Conservation (phyloP, 64 coral and sea anemone species). For the Pocillopora damicornis region DNA sequence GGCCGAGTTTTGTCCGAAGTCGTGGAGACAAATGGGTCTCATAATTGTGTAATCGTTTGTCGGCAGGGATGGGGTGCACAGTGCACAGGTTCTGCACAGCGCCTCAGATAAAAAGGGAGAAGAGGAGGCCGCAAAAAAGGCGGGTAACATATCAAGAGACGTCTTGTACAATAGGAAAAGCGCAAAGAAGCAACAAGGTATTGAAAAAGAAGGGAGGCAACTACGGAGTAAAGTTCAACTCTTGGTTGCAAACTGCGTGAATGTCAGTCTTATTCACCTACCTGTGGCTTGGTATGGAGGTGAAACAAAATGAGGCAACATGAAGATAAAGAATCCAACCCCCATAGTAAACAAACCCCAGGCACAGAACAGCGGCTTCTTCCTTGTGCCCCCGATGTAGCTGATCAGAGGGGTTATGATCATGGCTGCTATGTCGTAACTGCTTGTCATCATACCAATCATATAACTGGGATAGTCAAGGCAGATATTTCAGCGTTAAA, state of each 20-base stretch:
- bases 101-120: too few species aligned
- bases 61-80: too few species aligned
- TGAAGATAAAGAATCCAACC: constrained; percentile 57
- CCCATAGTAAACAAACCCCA: constrained; percentile 55
- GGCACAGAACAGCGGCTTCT: constrained; percentile 57
- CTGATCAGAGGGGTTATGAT: constrained; percentile 58
- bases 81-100: too few species aligned
- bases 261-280: background rate
- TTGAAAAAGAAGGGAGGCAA: background rate
- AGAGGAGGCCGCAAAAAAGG: too few species aligned
- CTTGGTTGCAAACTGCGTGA: background rate
- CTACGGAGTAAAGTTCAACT: too few species aligned
- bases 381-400: constrained; percentile 56
- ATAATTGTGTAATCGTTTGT: too few species aligned
- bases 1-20: too few species aligned
- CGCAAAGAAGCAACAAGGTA: too few species aligned
- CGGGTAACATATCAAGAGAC: too few species aligned
- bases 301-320: constrained; percentile 59
- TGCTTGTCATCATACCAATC: constrained; percentile 58
- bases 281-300: constrained; percentile 49
- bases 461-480: constrained; percentile 10
- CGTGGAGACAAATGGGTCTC: too few species aligned
- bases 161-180: too few species aligned
- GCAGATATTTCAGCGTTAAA: too few species aligned
- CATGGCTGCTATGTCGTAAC: constrained; percentile 59